A percentile compares a stretch with the other conserved stretches of the same genome.
phyloP scores from a whole-genome alignment of 2,797 vertebrate genomes.

The Peromyscus eremicus region DNA sequence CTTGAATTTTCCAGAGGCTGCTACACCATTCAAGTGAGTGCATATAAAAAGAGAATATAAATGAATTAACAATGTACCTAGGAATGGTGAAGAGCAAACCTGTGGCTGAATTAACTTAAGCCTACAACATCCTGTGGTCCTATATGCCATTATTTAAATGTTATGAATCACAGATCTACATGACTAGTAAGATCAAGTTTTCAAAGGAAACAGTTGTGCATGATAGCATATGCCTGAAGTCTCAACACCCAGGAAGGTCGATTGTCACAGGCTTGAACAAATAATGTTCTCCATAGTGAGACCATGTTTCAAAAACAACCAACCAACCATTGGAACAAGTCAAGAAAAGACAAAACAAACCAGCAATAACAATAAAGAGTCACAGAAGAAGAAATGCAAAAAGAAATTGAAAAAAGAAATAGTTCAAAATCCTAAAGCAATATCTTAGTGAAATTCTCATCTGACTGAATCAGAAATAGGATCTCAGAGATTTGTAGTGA shows the following conservation, averaged over 20 bases:
- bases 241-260: too few relatives aligned
- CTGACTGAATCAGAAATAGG: background rate
- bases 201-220: background rate
- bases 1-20: conserved; percentile 30
- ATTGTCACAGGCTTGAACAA: background rate
- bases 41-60: conserved; percentile 49
- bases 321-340: background rate
- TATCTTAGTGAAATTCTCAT: background rate
- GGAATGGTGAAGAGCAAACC: conserved; percentile 5
- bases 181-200: conserved; percentile 10
- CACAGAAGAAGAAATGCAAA: conserved; percentile 4
- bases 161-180: background rate
- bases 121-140: background rate
- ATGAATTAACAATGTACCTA: background rate
- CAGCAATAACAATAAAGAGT: background rate
- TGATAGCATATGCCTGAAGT: background rate
- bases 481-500: background rate
- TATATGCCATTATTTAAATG: background rate
- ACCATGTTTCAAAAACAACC: background rate
- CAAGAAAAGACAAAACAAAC: background rate
- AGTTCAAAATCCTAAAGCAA: conserved; percentile 18
- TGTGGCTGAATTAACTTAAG: background rate
- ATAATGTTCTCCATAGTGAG: background rate
- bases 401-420: background rate
- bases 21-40: conserved; percentile 44